phyloP scores from a whole-genome alignment of 1,140 invertebrate species.

The Intoshia linei region DNA sequence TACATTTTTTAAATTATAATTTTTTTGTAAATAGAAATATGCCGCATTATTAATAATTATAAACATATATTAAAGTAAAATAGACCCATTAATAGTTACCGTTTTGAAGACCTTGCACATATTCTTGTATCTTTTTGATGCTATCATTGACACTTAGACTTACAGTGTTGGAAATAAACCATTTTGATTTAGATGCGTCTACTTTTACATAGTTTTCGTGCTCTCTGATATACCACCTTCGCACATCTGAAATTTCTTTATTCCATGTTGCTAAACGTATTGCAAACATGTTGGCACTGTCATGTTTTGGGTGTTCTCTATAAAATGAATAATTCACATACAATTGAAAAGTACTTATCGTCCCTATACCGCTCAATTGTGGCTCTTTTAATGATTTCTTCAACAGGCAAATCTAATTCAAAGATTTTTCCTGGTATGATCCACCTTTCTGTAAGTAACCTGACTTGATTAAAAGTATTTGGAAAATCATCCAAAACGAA shows the following conservation, averaged over 20 bases:
- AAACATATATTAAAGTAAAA: not conserved
- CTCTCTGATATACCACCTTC: conserved; percentile 16
- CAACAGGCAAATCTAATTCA: conserved; percentile 14
- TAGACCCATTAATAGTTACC: not conserved
- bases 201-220: conserved; percentile 15
- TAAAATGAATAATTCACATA: conserved; percentile 1
- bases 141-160: conserved; percentile 10
- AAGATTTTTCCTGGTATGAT: conserved; percentile 21
- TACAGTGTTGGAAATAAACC: conserved; percentile 18
- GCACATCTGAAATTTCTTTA: conserved; percentile 10
- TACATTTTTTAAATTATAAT: not conserved
- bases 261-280: conserved; percentile 14
- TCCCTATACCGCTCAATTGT: conserved; percentile 12
- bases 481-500: conserved; percentile 23
- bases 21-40: not conserved
- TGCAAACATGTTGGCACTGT: conserved; percentile 18
- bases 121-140: conserved; percentile 16
- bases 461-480: conserved; percentile 14
- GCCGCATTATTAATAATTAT: not conserved
- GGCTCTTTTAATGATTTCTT: conserved; percentile 16
- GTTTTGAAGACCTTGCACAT: conserved; percentile 9
- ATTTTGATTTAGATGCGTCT: conserved; percentile 15
- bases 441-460: conserved; percentile 15
- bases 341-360: not conserved
- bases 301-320: conserved; percentile 13